Evolutionary conservation across 2,797 vertebrate genomes (phyloP).

Genomic region (Muscicapa comitata): DNA sequence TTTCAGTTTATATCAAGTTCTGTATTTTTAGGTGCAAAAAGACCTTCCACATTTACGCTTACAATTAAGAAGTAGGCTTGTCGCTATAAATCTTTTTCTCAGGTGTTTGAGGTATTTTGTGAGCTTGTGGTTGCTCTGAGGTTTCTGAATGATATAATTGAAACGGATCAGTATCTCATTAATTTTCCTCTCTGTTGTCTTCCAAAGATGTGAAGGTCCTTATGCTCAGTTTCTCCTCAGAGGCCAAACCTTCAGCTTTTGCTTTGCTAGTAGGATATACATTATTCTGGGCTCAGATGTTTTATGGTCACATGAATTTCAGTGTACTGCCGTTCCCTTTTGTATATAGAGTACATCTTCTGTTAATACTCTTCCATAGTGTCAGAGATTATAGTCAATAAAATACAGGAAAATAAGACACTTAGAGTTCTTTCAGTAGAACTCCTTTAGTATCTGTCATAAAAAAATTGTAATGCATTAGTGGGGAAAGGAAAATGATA

Average conservation of each 20-base stretch:
- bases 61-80: background rate
- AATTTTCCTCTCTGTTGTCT: background rate
- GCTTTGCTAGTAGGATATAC: background rate
- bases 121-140: background rate
- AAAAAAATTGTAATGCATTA: background rate
- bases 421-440: background rate
- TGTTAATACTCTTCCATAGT: background rate
- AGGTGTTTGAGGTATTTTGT: background rate
- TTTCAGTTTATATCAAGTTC: background rate
- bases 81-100: background rate
- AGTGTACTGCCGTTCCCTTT: accelerated
- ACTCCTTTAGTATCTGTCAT: background rate
- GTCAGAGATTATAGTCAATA: background rate
- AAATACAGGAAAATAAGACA: background rate
- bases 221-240: background rate
- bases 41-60: background rate
- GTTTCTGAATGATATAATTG: background rate
- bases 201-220: background rate
- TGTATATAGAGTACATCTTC: background rate
- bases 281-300: background rate
- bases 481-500: background rate
- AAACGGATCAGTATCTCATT: background rate
- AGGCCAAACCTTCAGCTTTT: background rate
- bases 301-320: background rate
- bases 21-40: background rate